These are phyloP conservation scores for Campylomormyrus tamandua DNA, from an alignment of 2,113 vertebrate species.

Conservation along the genomic window DNA sequence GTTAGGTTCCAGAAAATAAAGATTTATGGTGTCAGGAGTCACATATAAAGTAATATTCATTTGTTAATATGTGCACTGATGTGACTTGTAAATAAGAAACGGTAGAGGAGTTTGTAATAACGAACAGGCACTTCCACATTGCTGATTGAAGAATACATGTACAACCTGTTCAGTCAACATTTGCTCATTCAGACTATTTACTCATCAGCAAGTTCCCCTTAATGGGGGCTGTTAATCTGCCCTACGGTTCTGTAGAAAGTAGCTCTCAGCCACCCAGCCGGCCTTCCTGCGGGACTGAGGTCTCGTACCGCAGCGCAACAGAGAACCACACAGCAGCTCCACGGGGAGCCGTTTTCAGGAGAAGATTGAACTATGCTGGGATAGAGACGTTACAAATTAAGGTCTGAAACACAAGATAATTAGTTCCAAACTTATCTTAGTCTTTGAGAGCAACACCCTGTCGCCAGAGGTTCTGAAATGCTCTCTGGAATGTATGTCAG, in stretches of 20 bases:
- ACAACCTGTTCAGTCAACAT: not conserved
- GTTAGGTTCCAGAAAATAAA: not conserved
- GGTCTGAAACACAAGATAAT: constrained; percentile 13
- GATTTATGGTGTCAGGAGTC: not conserved
- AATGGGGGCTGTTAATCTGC: constrained; percentile 1
- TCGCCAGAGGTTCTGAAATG: not conserved
- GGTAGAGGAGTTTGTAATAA: not conserved
- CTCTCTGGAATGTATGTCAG: not conserved
- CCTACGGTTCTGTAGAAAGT: not conserved
- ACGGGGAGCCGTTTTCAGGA: not conserved
- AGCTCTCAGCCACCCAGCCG: not conserved
- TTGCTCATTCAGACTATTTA: constrained; percentile 9
- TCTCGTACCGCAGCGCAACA: not conserved
- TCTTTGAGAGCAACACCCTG: not conserved
- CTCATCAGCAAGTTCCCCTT: constrained; percentile 9
- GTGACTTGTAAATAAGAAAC: not conserved
- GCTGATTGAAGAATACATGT: not conserved
- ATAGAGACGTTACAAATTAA: not conserved
- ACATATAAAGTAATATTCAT: not conserved
- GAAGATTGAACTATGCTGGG: constrained; percentile 1
- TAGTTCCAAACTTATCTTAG: constrained; percentile 16
- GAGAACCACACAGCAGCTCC: not conserved
- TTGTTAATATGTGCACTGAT: not conserved
- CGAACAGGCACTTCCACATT: not conserved
- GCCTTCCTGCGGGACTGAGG: not conserved